Base-by-base conservation (phyloP, 2,888 invertebrate species). In the Amphipyra berbera region DNA sequence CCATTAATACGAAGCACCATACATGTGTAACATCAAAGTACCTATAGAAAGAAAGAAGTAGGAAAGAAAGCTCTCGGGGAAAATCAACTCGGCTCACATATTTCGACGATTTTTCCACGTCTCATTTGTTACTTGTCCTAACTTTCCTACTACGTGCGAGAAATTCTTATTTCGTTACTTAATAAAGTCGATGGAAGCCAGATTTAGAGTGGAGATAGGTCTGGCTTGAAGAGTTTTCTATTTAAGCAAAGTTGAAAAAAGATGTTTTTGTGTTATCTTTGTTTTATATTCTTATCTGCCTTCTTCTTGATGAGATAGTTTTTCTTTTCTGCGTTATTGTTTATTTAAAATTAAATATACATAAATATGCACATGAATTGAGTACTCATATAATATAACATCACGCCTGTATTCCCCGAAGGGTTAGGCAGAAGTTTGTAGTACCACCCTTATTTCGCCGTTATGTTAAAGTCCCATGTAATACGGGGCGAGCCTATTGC, bases 61-160 rank as follows among this genome's bases (percentile, higher is more conserved):
- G 52, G 30, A 68, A 64, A 63, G 64, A 81, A 85, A 79, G 74
- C 86, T 87, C 82, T 83, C 35, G 78, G 84, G 87, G 82, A 86
- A 89, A 90, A 92, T 92, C 90, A 88, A 91, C 90, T 87, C 86
- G 61, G 81, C 87, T 88, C 90, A 91, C 91, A 93, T 90, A 90
- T 91, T 92, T 87, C 78, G 82, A 78, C 88, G 83, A 91, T 92
- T 91, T 92, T 90, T 93, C 92, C 81, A 83, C 83, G 89, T 92
- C 91, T 90, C 90, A 90, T 92, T 91, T 91, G 89, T 91, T 90
- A 89, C 88, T 84, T 85, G 85, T 84, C 88, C 87, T 82, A 88
- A 90, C 88, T 89, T 88, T 82, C 68, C 78, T 75, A 68, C 74
- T 84, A 89, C 90, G 90, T 90, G 90, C 81, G 78, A 83, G 83